Evolutionary conservation across 2,797 vertebrate species (phyloP).

Genomic region (Moxostoma hubbsi): DNA sequence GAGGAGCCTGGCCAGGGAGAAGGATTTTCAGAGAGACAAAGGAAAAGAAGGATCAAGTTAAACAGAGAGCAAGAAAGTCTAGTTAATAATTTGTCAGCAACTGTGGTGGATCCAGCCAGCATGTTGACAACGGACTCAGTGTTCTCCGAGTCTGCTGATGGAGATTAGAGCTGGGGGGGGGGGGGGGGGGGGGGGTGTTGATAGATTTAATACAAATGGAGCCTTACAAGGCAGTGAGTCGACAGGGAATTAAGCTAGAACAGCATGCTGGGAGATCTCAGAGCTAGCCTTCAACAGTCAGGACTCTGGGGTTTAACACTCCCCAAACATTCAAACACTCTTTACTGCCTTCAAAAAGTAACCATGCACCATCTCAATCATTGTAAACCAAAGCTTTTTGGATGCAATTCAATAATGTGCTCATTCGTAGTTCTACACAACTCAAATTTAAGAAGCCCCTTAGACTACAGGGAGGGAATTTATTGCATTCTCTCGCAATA

Average conservation of each 20-base stretch:
- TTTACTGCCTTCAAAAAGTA: background rate
- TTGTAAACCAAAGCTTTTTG: background rate
- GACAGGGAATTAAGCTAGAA: constrained; percentile 43
- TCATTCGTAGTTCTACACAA: background rate
- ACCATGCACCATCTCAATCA: background rate
- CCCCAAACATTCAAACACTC: constrained; percentile 39
- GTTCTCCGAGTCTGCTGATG: constrained; percentile 73
- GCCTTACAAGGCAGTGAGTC: constrained; percentile 34
- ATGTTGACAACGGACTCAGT: constrained; percentile 78
- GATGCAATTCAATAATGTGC: background rate
- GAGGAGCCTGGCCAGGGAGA: constrained; percentile 43
- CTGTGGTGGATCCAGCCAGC: constrained; percentile 75
- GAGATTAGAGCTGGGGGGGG: constrained; percentile 69
- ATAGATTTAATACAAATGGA: constrained; percentile 42
- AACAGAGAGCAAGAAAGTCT: constrained; percentile 54
- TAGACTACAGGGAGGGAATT: no score
- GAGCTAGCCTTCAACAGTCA: constrained; percentile 12
- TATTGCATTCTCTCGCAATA: no score
- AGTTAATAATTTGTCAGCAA: constrained; percentile 80
- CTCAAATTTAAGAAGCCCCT: background rate
- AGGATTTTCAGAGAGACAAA: constrained; percentile 18
- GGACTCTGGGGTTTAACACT: background rate
- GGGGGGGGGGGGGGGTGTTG: constrained; percentile 46
- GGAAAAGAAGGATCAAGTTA: background rate
- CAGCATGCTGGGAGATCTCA: constrained; percentile 22